Base-by-base conservation (phyloP, 92 coral and sea anemone genomes). In the Umimayanthus chanpuru region DNA sequence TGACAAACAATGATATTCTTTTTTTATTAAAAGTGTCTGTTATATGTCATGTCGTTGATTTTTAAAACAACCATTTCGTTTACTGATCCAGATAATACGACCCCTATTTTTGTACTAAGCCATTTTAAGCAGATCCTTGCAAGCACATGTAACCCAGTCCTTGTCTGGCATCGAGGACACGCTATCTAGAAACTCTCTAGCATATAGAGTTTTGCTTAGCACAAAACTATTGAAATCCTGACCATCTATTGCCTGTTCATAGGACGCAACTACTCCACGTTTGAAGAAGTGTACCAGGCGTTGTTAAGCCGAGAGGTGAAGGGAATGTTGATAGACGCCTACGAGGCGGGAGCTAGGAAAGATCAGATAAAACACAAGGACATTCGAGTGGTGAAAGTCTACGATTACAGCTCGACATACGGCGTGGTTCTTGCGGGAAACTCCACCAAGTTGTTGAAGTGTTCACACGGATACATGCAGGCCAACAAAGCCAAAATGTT, bases 391-490 rank as follows among this genome's bases (percentile, higher is more conserved):
- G 87, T 43, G 87, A 83, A 83, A 83, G 65, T 83, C 25, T 83
- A 83, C 87, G 87, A 83, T 68, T 83, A 83, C 28, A 83, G 87
- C 67, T 83, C 87, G 44, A 83, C 87, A 5, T 83, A 83, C 29
- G 87, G 87, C 77, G 87, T 83, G 18, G 87, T 83, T 44, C 87
- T 83, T 83, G 87, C 87, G 28, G 58, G 65, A 43, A 83, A 83
- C 29, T 70, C 87, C 23, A 83, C 87, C 36, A 83, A 83, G 64
- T 18, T 83, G 64, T 70, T 83, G 78, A 83, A 71, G 44, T 83
- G 87, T 47, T 83, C 87, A 50, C 30, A 83, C 20, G 87, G 78
- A 25, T 83, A 83, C 67, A 83, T 83, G 87, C 87, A 83, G 47
- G 87, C 78, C 25, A 83, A 83, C 87, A 83, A 83, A 36, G 87